Evolutionary conservation across 2,888 invertebrate genomes (phyloP).

Genomic region (Perizoma affinitatum): DNA sequence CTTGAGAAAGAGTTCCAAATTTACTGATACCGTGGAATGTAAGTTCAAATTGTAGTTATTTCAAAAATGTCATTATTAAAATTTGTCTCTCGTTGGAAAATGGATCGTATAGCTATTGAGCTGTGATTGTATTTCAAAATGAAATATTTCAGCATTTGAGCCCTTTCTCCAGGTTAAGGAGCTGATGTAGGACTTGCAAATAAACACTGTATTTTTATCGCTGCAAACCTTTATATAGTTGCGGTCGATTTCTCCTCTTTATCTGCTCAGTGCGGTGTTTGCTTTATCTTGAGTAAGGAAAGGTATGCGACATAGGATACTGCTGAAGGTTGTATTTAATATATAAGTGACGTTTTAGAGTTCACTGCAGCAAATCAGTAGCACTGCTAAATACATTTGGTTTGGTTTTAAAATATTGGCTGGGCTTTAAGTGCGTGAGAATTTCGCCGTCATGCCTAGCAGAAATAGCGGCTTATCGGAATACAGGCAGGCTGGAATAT

Average conservation of each 20-base stretch:
- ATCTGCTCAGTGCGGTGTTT: conserved; percentile 79
- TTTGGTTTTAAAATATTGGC: not conserved
- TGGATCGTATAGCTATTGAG: conserved; percentile 55
- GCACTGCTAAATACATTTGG: not conserved
- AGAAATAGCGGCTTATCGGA: no score
- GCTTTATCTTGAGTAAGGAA: conserved; percentile 80
- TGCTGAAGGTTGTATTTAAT: conserved; percentile 50
- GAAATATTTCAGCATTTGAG: conserved; percentile 49
- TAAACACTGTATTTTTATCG: conserved; percentile 84
- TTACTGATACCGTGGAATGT: conserved; percentile 77
- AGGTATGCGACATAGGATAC: conserved; percentile 66
- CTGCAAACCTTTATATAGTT: conserved; percentile 83
- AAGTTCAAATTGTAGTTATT: conserved; percentile 60
- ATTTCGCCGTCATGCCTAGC: no score
- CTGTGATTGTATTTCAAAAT: conserved; percentile 58
- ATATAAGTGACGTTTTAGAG: conserved; percentile 7
- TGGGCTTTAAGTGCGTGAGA: no score
- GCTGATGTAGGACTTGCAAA: conserved; percentile 83
- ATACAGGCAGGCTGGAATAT: no score
- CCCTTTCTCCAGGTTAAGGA: conserved; percentile 59
- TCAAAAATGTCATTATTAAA: conserved; percentile 53
- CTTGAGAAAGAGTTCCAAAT: conserved; percentile 75
- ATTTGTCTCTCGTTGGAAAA: conserved; percentile 48
- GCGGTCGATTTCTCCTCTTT: conserved; percentile 83
- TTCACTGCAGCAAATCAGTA: conserved; percentile 10